Conservation (phyloP, 2,797 vertebrate species). For the Danio aesculapii region DNA sequence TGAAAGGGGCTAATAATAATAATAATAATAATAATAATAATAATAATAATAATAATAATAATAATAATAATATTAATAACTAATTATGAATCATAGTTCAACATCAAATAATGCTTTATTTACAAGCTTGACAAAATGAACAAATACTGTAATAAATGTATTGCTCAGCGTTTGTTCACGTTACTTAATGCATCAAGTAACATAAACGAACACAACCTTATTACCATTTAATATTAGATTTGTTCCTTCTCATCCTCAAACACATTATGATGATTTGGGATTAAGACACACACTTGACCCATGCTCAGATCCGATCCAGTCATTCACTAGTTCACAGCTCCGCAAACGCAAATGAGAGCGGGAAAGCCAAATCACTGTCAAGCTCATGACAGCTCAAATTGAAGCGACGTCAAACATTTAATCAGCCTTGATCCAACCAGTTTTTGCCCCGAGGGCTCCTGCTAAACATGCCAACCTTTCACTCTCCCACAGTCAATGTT, state of each 20-base stretch:
- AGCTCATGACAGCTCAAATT: constrained; percentile 43
- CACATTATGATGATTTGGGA: neutral
- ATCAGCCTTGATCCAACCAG: constrained; percentile 47
- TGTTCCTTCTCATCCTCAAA: neutral
- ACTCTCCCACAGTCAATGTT: constrained; percentile 45
- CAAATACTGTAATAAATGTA: too few species aligned
- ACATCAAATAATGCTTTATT: too few species aligned
- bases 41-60: too few species aligned
- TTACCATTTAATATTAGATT: neutral
- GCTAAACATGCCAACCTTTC: constrained; percentile 45
- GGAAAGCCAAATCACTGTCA: constrained; percentile 12
- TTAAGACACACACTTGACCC: neutral
- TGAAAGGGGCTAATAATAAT: too few species aligned
- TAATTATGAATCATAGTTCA: too few species aligned
- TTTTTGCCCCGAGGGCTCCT: constrained; percentile 29
- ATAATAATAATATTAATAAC: too few species aligned
- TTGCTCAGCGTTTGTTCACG: too few species aligned
- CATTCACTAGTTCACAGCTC: constrained; percentile 12
- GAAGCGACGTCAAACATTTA: constrained; percentile 45
- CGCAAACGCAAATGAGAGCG: neutral
- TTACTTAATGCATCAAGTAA: too few species aligned
- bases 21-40: too few species aligned
- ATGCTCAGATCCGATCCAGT: neutral
- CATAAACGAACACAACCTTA: too few species aligned
- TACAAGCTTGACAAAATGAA: too few species aligned